Base-by-base conservation (phyloP, 2,888 invertebrate species). In the Stenoptilia bipunctidactyla region DNA sequence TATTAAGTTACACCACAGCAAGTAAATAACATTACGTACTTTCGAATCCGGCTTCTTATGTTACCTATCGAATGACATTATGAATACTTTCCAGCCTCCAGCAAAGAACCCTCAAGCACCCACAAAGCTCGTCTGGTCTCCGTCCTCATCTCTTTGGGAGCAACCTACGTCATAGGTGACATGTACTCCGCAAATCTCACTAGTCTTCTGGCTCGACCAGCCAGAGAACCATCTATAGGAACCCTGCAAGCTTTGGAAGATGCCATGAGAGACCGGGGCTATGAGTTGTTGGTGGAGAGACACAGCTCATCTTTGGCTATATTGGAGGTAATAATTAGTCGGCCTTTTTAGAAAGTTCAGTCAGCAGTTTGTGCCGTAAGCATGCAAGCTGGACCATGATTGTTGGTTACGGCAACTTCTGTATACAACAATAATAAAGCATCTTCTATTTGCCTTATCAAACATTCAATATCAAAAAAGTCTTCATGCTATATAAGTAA, bases 101-200 rank as follows among this genome's bases (percentile, higher is more conserved):
- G 84, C 44, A 86, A 84, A 50, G 85, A 86, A 45, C 88, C 89
- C 0, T 88, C 88, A 15, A 84, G 85, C 39, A 89, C 87, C 1
- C 86, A 88, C 56, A 89, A 90, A 52, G 88, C 89, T 1, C 86
- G 91, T 37, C 85, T 91, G 35, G 85, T 92, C n/a, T 86, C 88
- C 10, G 88, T 90, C 15, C 68, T 92, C 2, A 85, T 92, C 36
- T 90, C 90, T 38, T 80, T 92, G n/a, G 89, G 90, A 15, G 90
- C 90, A 1, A 92, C 92, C 0, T 92, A 92, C 60, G 91, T 92
- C 2, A 88, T 92, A 37, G 90, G 90, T 0, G 92, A 92, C 61
- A 90, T 92, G 84, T 92, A 92, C 61, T 91, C 92, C 0, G 92
- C 92, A 0, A 92, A 91, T 64, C 66, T 92, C 45, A 92, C 92